Base-by-base conservation (phyloP, 2,113 vertebrate genomes). In the Desmodus rotundus region DNA sequence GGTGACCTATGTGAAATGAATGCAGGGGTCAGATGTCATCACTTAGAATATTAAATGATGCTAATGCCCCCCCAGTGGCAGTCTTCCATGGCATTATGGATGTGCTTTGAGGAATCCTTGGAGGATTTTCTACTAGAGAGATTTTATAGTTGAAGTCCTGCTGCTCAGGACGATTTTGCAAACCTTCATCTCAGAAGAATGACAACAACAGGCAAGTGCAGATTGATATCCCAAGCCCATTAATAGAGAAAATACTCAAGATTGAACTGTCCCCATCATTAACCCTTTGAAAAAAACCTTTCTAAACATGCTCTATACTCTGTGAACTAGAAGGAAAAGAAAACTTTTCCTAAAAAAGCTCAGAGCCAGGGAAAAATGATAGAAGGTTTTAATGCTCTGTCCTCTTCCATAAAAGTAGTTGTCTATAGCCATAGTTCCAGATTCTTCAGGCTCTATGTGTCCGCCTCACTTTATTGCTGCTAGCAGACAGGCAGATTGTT, bases 51-150 rank as follows among this genome's bases (percentile, higher is more conserved):
- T 67, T 77, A 67, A 84, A 56, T 68, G 92, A 91, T 73, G 38
- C 91, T 73, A 78, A 90, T 95, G 84, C 52, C 87, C 81, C 81
- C 83, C 54, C 78, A n/a, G 70, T 80, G 95, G 82, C 82, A 85
- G 77, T 61, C 68, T 56, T 68, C 87, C 87, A 45, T 19, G 63
- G 22, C 54, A 22, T 61, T 68, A 2, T 9, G 61, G 20, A 17
- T 47, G 20, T 38, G 38, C 14, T 92, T 85, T 43, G 4, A 61
- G 33, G 70, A 36, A 43, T 24, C 41, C 12, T 68, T 38, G 74
- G 26, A 76, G 70, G 6, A 24, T 33, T 19, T 43, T 61, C 67
- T 45, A 20, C 45, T 20, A 10, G 38, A 65, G 15, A 12, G 28
- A 54, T 70, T 87, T 63, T 74, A 5, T 41, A 22, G 65, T 33